Conservation (phyloP, 2,888 invertebrate species). For the Galeopsomyia nigrocyanea region DNA sequence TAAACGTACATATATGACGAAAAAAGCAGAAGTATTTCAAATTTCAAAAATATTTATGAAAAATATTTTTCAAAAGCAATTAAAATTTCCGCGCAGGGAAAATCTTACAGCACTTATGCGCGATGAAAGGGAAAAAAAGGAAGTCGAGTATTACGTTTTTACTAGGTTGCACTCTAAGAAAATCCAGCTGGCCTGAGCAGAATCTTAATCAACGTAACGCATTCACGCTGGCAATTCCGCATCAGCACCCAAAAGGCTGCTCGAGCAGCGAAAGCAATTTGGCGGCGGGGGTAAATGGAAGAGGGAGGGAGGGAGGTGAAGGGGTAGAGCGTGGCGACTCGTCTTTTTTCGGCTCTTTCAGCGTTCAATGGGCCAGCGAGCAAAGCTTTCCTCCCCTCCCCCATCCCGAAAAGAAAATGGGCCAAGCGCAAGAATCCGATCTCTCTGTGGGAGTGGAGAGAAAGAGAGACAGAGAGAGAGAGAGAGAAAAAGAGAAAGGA, state of each 20-base stretch:
- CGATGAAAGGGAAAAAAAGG: no score
- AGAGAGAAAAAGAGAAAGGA: constrained; percentile 30
- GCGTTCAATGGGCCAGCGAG: constrained; percentile 37
- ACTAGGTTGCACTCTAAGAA: constrained; percentile 10
- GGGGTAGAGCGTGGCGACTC: constrained; percentile 14
- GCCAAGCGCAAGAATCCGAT: constrained; percentile 18
- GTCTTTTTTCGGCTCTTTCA: constrained; percentile 41
- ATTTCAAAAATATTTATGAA: no score
- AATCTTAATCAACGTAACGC: constrained; percentile 46
- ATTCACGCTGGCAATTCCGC: constrained; percentile 34
- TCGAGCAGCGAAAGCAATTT: constrained; percentile 35
- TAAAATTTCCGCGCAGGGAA: no score
- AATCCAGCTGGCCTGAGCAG: constrained; percentile 5
- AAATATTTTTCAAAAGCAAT: no score
- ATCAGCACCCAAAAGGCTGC: constrained; percentile 32
- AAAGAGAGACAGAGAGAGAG: no score
- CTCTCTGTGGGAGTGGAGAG: neutral
- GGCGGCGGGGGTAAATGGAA: constrained; percentile 25
- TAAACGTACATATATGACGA: no score
- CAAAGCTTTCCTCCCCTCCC: constrained; percentile 16
- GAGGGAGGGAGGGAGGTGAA: constrained; percentile 21
- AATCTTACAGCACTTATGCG: no score
- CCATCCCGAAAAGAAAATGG: constrained; percentile 46
- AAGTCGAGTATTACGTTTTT: no score
- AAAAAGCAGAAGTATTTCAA: no score